Conservation (phyloP, 2,797 vertebrate genomes). For the Urophycis tenuis region DNA sequence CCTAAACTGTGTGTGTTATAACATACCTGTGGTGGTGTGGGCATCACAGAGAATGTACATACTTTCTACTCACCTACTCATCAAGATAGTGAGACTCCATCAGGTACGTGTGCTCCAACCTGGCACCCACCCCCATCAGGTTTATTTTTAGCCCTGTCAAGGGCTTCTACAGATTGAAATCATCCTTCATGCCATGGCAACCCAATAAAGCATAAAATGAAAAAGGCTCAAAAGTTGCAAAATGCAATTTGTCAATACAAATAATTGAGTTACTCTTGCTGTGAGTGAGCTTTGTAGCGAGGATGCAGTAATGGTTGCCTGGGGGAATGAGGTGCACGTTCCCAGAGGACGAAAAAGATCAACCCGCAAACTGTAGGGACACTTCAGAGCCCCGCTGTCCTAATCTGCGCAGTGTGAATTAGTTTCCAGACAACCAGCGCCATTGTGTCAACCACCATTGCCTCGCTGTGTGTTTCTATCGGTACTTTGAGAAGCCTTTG, state of each 20-base stretch:
- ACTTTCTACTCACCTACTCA: too few species aligned
- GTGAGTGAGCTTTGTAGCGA: not conserved
- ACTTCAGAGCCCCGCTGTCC: not conserved
- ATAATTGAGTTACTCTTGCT: not conserved
- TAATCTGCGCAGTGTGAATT: not conserved
- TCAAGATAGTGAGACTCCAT: not conserved
- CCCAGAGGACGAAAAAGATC: not conserved
- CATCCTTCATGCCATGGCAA: too few species aligned
- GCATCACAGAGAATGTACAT: too few species aligned
- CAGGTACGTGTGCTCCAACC: not conserved
- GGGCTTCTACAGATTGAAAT: too few species aligned
- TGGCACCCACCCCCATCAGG: too few species aligned
- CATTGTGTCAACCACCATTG: not conserved
- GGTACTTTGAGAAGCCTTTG: not conserved
- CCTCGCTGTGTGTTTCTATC: not conserved
- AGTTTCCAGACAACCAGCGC: conserved; percentile 4
- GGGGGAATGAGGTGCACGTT: not conserved
- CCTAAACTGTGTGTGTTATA: not conserved
- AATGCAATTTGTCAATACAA: not conserved
- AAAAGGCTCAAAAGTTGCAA: not conserved
- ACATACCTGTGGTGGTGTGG: not conserved
- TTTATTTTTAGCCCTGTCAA: too few species aligned
- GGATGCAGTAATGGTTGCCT: not conserved
- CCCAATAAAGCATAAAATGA: not conserved
- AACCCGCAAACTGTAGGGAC: not conserved